Evolutionary conservation across 2,888 invertebrate species (phyloP).

Genomic region (Candidula unifasciata): DNA sequence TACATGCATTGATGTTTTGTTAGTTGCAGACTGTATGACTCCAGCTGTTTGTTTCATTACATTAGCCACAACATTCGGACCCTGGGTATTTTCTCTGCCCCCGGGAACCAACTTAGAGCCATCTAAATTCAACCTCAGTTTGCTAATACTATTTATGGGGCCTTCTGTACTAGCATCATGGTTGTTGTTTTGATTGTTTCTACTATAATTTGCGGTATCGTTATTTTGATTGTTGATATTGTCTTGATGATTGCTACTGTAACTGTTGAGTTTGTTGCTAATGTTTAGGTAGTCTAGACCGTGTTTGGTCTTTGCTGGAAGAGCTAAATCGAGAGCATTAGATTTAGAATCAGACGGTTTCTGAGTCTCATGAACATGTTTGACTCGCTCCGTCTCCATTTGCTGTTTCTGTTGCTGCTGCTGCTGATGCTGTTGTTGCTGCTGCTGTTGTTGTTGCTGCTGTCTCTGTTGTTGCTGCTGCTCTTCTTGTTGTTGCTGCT

Average conservation of each 20-base stretch:
- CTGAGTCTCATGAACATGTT: background rate
- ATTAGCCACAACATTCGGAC: no score
- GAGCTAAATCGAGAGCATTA: background rate
- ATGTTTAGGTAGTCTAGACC: background rate
- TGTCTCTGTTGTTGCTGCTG: background rate
- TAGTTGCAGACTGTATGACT: no score
- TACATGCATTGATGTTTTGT: no score
- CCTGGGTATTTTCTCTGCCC: no score
- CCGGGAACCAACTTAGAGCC: background rate
- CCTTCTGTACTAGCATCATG: background rate
- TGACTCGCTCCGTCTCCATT: background rate
- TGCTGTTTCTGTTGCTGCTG: background rate
- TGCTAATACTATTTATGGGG: background rate
- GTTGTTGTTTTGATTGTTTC: background rate
- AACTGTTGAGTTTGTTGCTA: background rate
- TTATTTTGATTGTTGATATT: background rate
- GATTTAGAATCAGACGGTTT: background rate
- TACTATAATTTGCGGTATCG: background rate
- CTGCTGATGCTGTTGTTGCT: no score
- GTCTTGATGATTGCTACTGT: background rate
- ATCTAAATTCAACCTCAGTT: background rate
- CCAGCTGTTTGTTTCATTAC: no score
- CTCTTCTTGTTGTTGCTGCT: background rate
- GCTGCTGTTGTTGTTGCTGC: background rate
- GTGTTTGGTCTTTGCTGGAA: background rate